Percentiles rank a stretch among this genome's conserved stretches.
These are phyloP conservation scores for Malthinus seriepunctatus DNA, from an alignment of 2,888 invertebrate genomes.

Conservation along the genomic window DNA sequence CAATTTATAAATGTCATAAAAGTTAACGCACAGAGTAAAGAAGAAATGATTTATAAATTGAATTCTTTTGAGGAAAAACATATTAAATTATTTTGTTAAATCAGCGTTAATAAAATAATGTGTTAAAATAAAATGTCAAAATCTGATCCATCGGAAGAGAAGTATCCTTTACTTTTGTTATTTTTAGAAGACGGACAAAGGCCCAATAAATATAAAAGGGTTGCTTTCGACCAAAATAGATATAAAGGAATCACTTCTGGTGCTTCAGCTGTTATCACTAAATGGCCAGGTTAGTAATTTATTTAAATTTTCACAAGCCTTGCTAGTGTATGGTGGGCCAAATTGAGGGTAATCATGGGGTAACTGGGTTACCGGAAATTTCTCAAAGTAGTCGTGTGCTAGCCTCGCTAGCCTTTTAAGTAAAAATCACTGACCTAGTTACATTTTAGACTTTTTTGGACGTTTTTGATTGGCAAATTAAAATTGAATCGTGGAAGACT, in stretches of 20 bases:
- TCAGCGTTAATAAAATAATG: not conserved
- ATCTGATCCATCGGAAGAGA: slow-evolving; percentile 42
- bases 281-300: slow-evolving; percentile 51
- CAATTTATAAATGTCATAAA: slow-evolving; percentile 15
- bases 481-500: no score
- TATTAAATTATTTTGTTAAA: not conserved
- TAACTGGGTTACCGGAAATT: no score
- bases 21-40: slow-evolving; percentile 9
- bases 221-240: slow-evolving; percentile 45
- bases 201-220: slow-evolving; percentile 38
- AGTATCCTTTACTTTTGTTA: slow-evolving; percentile 49
- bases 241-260: slow-evolving; percentile 49
- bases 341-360: no score
- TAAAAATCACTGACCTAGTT: no score
- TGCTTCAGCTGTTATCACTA: slow-evolving; percentile 50
- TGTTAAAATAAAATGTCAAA: slow-evolving; percentile 16
- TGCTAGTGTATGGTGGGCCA: no score
- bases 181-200: slow-evolving; percentile 45
- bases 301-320: no score
- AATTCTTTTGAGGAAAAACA: no score
- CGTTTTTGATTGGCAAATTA: no score
- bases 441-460: no score
- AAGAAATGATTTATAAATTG: slow-evolving; percentile 1
- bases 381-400: no score
- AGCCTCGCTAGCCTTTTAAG: no score